Conservation (phyloP, 2,113 vertebrate species). For the Myotis brandtii region DNA sequence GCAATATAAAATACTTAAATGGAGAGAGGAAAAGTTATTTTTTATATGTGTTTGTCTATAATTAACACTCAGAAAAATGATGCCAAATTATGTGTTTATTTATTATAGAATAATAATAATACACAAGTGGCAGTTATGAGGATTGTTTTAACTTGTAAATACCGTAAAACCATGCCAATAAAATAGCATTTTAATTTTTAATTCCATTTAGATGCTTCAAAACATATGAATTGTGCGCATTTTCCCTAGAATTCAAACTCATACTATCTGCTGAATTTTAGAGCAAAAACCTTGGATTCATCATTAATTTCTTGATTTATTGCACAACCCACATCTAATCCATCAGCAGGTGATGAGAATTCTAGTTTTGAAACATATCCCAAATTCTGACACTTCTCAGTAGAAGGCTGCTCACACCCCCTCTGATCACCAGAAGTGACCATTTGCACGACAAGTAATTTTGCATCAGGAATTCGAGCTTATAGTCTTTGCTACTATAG, state of each 20-base stretch:
- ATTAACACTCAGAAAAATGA: not conserved
- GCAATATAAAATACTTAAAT: not conserved
- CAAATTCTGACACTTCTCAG: not conserved
- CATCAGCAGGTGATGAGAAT: not conserved
- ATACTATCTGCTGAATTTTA: not conserved
- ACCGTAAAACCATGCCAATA: not conserved
- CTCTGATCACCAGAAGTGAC: not conserved
- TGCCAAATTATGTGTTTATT: not conserved
- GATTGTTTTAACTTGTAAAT: conserved; percentile 8
- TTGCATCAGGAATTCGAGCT: not conserved
- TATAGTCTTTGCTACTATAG: not conserved
- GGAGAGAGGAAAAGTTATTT: not conserved
- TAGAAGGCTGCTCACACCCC: not conserved
- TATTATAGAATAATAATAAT: not conserved
- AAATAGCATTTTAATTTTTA: not conserved
- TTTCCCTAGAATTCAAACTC: conserved; percentile 18
- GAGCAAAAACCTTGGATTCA: not conserved
- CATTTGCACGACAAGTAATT: not conserved
- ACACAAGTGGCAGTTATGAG: not conserved
- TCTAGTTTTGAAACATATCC: not conserved
- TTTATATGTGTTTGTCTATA: not conserved
- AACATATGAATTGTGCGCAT: not conserved
- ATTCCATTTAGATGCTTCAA: not conserved
- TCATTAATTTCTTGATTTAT: not conserved
- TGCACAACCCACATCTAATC: not conserved